Base-by-base conservation (phyloP, 2,888 invertebrate species). In the Sycophila texana region DNA sequence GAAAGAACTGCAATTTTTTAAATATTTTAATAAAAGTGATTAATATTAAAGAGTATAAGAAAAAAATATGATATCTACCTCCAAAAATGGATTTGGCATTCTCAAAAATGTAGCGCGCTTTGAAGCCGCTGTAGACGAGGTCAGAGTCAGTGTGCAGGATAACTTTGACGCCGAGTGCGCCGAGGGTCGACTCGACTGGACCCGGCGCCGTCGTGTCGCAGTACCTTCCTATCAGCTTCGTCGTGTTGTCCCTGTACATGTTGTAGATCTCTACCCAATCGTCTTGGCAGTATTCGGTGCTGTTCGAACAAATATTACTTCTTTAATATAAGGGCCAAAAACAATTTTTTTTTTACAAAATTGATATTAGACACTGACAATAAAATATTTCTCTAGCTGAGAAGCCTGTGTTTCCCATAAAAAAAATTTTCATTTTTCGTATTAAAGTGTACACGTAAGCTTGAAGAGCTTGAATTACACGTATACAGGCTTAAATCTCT, bases 191-290 rank as follows among this genome's bases (percentile, higher is more conserved):
- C 91, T 98, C 96, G 86, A 98, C 95, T 63, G 99, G 99, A 65
- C 99, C 99, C 14, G 99, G 99, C 74, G 97, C 95, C 82, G 96
- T 95, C 86, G 93, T 92, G 82, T 96, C 95, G 91, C 99, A 99
- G 92, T 98, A 99, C 83, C 97, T 94, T 70, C 97, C 98, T 83
- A 98, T 94, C 87, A 97, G 93, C 87, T 95, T 95, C 88, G 96
- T 96, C 82, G 95, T 94, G 81, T 95, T 94, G 90, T 96, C 96
- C 83, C 95, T 94, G 87, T 96, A 97, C 87, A 96, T 93, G 91
- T 97, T 97, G 92, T 96, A 97, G 88, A 98, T 95, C 91, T 98
- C 98, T 87, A 98, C 92, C 97, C 97, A 98, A 91, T 98, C 98
- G 91, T 98, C 97, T 90, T 94, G 95, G 91, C 98, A 98, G 82